Evolutionary conservation across 2,113 vertebrate species (phyloP), one percentile per base, ranked within the genome.

Genomic region (Syngnathus floridae): DNA sequence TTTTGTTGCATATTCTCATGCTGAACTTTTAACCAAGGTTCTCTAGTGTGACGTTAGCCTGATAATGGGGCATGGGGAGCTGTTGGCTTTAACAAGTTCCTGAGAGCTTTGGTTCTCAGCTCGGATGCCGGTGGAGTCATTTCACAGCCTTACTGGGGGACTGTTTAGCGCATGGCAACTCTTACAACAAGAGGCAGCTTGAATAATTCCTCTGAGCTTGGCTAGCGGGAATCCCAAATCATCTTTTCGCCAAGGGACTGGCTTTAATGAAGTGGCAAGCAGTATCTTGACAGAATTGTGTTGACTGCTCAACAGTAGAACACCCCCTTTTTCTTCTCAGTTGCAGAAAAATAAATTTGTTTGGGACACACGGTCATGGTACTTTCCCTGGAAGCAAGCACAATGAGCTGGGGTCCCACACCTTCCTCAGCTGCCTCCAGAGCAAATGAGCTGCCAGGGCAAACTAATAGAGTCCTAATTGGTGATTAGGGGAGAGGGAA

Each of bases 391-490:
- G 85, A 90, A 93, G 81, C 77, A 93, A 96, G 93, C 91, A 52
- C 5, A 80, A 84, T 85, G 90, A 93, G 90, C 93, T 93, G 91
- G 94, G 94, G 93, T 94, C 90, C 69, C 67, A 79, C 88, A 88
- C 87, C 90, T 90, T 90, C 87, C 87, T 90, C 69, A 84, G 90
- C 88, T 54, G 86, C 89, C 86, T 92, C 91, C 77, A 89, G 90
- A 93, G 93, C 94, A 93, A 93, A 92, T 93, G 93, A 95, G 91
- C 93, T 97, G 95, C 94, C 96, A 95, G 87, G 90, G 74, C 92
- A 89, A 89, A 92, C 93, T 97, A 97, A 98, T 95, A 91, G 94
- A 97, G 92, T 93, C 93, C 96, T 98, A 95, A 98, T 95, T 97
- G 95, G 94, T 92, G 90, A 97, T 97, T 96, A 96, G 93, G 92